A percentile compares a stretch with the other conserved stretches of the same genome.
phyloP scores from a whole-genome alignment of 2,113 vertebrate species.

The Calyptomena viridis region DNA sequence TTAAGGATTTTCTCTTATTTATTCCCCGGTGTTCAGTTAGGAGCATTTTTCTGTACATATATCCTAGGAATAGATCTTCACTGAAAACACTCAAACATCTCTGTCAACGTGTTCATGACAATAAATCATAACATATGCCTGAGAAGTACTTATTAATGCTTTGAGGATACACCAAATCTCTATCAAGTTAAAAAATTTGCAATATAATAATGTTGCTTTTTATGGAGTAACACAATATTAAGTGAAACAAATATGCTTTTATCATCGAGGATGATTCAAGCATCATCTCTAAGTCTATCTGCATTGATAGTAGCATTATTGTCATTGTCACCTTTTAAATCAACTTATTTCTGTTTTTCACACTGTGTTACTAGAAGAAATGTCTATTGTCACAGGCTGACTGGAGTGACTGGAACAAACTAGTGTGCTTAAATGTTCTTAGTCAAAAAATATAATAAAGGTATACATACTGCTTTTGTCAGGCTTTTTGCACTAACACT shows the following conservation, averaged over 20 bases:
- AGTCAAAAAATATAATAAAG: not conserved
- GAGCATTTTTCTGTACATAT: not conserved
- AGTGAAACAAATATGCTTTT: not conserved
- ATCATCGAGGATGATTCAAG: not conserved
- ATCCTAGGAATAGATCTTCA: not conserved
- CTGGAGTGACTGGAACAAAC: not conserved
- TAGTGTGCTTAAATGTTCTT: not conserved
- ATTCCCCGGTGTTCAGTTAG: not conserved
- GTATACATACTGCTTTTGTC: not conserved
- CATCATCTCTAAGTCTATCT: not conserved
- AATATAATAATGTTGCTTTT: not conserved
- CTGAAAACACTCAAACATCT: not conserved
- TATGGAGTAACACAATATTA: not conserved
- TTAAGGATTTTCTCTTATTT: not conserved
- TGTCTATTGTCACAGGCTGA: not conserved
- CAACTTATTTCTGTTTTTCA: not conserved
- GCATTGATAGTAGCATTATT: not conserved
- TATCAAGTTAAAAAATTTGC: not conserved
- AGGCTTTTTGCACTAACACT: not conserved
- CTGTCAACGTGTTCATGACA: not conserved
- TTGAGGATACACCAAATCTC: not conserved
- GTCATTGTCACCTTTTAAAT: not conserved
- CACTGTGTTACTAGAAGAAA: not conserved
- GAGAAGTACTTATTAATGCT: not conserved
- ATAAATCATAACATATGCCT: not conserved